Percentiles rank a stretch among this genome's conserved stretches.
These are phyloP conservation scores for Abramis brama DNA, from an alignment of 2,113 vertebrate species.

Conservation along the genomic window DNA sequence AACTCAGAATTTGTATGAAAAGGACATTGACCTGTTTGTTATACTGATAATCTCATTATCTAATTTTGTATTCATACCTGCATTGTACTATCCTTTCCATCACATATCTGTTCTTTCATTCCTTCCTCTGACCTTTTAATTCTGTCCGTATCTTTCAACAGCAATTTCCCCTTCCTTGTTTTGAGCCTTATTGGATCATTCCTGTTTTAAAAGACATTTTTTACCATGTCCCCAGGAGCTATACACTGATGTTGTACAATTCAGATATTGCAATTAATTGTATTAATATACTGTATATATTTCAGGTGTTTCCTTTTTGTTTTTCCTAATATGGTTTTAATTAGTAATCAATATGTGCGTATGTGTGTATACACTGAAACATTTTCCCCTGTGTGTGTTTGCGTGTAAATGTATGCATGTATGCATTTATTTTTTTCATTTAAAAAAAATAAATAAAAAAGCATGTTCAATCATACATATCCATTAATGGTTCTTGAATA, in stretches of 20 bases:
- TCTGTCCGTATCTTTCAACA: background rate
- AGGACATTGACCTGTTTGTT: background rate
- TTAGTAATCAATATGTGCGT: no score
- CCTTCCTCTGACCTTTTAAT: constrained; percentile 45
- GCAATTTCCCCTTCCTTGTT: background rate
- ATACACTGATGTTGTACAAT: background rate
- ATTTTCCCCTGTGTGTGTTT: no score
- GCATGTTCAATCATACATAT: no score
- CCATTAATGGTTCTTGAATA: no score
- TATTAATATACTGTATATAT: background rate
- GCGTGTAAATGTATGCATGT: no score
- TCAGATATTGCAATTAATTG: background rate
- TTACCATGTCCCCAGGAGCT: background rate
- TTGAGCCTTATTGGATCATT: background rate
- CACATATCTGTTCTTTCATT: constrained; percentile 7
- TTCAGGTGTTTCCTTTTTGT: background rate
- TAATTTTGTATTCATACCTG: background rate
- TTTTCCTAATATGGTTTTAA: no score
- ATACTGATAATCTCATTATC: constrained; percentile 19
- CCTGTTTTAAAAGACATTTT: background rate
- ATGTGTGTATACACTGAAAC: no score
- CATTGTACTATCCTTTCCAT: constrained; percentile 6
- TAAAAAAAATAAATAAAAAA: no score
- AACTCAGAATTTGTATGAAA: no score
- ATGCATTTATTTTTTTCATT: no score